These are phyloP conservation scores for Turritopsis rubra DNA, from an alignment of 30 jellyfish, hydroid and myxozoan genomes.

Conservation along the genomic window DNA sequence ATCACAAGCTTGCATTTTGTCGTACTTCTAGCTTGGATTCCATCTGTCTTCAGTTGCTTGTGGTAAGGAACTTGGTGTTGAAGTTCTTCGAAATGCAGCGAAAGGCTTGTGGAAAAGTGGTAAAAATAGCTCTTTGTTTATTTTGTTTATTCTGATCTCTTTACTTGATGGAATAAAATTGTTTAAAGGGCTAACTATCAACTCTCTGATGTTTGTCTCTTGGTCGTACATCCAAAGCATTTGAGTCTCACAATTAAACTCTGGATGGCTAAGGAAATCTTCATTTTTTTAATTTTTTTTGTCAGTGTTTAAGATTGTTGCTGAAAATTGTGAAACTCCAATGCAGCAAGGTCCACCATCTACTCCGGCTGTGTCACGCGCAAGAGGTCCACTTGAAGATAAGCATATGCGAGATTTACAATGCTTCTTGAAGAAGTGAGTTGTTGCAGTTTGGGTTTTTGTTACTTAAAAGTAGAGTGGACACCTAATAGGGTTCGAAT, in stretches of 20 bases:
- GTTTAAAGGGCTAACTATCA: too few species aligned
- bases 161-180: too few species aligned
- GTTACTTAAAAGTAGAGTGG: neutral
- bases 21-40: conserved; percentile 19
- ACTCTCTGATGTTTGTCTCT: too few species aligned
- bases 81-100: conserved; percentile 66
- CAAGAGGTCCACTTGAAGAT: conserved; percentile 22
- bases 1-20: too few species aligned
- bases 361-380: neutral
- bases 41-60: conserved; percentile 31
- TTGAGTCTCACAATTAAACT: neutral
- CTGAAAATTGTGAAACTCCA: conserved; percentile 9
- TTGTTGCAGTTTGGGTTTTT: neutral
- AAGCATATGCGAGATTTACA: conserved; percentile 9
- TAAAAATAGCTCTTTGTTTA: too few species aligned
- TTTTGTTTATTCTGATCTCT: too few species aligned
- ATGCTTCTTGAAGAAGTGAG: conserved; percentile 1
- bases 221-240: neutral
- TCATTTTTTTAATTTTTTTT: neutral
- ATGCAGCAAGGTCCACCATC: conserved; percentile 17
- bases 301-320: conserved; percentile 17
- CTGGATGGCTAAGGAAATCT: neutral
- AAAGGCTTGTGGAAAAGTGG: conserved; percentile 67
- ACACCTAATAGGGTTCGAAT: neutral
- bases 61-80: conserved; percentile 43